Conservation (phyloP, 2,888 invertebrate species). For the Eupithecia dodoneata region DNA sequence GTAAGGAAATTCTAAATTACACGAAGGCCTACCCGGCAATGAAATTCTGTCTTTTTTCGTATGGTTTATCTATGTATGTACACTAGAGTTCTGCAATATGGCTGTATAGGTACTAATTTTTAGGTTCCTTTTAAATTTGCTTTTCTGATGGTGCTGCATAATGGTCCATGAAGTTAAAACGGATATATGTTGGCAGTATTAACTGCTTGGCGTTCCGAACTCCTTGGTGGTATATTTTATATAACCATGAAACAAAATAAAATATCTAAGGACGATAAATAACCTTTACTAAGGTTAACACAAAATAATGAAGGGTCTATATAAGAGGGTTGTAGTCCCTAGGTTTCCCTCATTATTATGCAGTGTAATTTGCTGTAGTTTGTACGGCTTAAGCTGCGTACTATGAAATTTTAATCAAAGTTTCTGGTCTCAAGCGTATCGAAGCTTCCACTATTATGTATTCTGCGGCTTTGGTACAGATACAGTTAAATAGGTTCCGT, state of each 20-base stretch:
- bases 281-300: neutral
- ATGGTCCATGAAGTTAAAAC: neutral
- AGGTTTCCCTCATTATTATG: slow-evolving; percentile 12
- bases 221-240: neutral
- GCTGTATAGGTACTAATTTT: neutral
- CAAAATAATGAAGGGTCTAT: neutral
- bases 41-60: slow-evolving; percentile 10
- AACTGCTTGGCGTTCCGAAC: neutral
- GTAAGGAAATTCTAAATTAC: slow-evolving; percentile 40
- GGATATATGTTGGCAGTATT: neutral
- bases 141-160: neutral
- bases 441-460: slow-evolving; percentile 44
- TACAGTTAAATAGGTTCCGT: slow-evolving; percentile 52
- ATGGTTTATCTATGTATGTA: neutral
- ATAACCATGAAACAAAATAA: neutral
- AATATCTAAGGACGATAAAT: neutral
- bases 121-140: neutral
- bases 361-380: slow-evolving; percentile 44
- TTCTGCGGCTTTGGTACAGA: slow-evolving; percentile 52
- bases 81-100: neutral
- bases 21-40: slow-evolving; percentile 21
- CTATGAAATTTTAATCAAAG: slow-evolving; percentile 82
- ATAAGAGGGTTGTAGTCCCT: neutral
- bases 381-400: slow-evolving; percentile 68
- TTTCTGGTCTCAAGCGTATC: slow-evolving; percentile 72